Evolutionary conservation across 2,888 invertebrate species (phyloP), one percentile per base, ranked within the genome.

Genomic region (Macrosiphum euphorbiae): DNA sequence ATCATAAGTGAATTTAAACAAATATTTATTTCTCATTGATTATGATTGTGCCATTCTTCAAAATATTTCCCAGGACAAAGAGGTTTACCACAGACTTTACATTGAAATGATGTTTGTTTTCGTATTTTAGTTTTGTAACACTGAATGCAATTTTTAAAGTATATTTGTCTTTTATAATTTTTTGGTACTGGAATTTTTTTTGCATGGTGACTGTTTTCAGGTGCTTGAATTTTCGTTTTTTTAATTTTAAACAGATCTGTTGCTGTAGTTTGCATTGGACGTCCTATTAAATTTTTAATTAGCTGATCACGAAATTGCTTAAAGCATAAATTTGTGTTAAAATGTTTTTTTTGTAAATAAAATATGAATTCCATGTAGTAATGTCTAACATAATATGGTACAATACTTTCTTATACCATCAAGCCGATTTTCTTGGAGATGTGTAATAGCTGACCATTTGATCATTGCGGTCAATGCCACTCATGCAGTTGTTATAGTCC

Each of bases 371-470:
- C 88, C 92, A 88, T 35, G 35, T 67, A 35, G 92, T 35, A 5
- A 92, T 67, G 86, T 92, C 50, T 20, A 91, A 44, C 44, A 84
- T 44, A 78, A 84, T 44, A 78, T 91, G 91, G n/a, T 47, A 91
- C 26, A 92, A 55, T 13, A 92, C 87, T 87, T 92, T 92, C 61
- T 86, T 58, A 44, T 92, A 87, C 92, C 92, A 92, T 92, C 44
- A 35, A 35, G 44, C 41, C 16, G 85, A 55, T 55, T 92, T 87
- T 55, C 87, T 50, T 3, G 55, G 47, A 41, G 41, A 58, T 2
- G 26, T 41, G 55, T 86, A 86, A 55, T 92, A 92, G 35, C 67
- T 67, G 35, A 88, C 47, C 47, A 92, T 87, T 61, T 92, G 87
- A 44, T 92, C 61, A 58, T n/a, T 41, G 41, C 47, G 86, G n/a